These are phyloP conservation scores for Eupithecia inturbata DNA, from an alignment of 2,888 invertebrate genomes.

Conservation along the genomic window DNA sequence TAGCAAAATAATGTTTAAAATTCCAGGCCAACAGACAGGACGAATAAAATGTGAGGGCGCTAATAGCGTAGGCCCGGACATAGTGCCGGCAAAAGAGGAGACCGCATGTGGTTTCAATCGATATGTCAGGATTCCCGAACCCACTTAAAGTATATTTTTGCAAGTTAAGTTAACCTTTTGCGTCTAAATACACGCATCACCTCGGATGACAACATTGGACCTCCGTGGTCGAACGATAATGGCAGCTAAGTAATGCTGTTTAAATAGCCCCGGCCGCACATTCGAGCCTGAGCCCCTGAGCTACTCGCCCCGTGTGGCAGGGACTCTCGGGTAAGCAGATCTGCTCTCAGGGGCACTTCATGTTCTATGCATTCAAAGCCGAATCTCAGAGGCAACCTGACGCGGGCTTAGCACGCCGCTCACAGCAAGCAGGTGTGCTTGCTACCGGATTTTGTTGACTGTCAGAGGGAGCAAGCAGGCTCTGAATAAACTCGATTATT, in stretches of 20 bases:
- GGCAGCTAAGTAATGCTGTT: not conserved
- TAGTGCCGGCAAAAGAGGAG: not conserved
- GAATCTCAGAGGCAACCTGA: constrained; percentile 31
- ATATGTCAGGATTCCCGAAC: not conserved
- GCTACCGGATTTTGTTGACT: not conserved
- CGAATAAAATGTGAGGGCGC: not conserved
- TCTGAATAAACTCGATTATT: not conserved
- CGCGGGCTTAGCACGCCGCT: constrained; percentile 33
- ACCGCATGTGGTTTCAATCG: not conserved
- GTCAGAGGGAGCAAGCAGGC: not conserved
- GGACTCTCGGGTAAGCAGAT: constrained; percentile 38
- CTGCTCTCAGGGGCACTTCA: constrained; percentile 45
- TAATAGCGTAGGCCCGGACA: not conserved
- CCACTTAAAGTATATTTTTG: not conserved
- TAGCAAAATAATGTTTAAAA: not conserved
- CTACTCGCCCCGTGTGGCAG: constrained; percentile 15
- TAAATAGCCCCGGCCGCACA: not conserved
- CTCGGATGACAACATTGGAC: not conserved
- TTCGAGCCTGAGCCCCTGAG: constrained; percentile 10
- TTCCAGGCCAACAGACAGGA: too few species aligned
- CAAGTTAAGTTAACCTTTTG: not conserved
- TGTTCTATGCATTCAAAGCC: constrained; percentile 59
- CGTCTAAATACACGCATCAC: not conserved
- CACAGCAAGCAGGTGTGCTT: constrained; percentile 6
- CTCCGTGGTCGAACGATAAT: not conserved